These are phyloP conservation scores for Poecilobothrus nobilitatus DNA, from an alignment of 2,888 invertebrate species.

Conservation along the genomic window DNA sequence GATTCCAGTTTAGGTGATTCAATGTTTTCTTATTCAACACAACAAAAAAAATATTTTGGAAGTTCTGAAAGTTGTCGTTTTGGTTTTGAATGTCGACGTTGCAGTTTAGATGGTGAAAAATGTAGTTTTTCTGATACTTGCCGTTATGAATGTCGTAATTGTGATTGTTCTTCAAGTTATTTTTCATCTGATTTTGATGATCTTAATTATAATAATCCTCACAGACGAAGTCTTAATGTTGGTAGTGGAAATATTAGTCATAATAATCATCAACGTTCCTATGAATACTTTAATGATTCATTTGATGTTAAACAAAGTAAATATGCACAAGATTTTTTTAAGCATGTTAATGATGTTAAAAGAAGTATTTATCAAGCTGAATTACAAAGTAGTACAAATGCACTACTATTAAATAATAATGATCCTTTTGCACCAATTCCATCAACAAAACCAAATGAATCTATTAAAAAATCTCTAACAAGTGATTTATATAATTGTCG, in stretches of 20 bases:
- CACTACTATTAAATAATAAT: conserved; percentile 22
- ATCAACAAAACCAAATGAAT: conserved; percentile 18
- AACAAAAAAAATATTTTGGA: conserved; percentile 40
- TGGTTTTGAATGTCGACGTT: conserved; percentile 41
- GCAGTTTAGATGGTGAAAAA: conserved; percentile 41
- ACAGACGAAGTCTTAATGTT: conserved; percentile 24
- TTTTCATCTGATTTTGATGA: conserved; percentile 45
- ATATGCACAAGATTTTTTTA: conserved; percentile 44
- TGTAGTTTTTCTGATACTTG: conserved; percentile 43
- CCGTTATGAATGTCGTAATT: conserved; percentile 42
- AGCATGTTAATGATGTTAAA: conserved; percentile 44
- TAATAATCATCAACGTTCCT: conserved; percentile 26
- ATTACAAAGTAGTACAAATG: conserved; percentile 34
- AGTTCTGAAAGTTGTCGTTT: conserved; percentile 43
- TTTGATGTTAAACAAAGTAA: conserved; percentile 40
- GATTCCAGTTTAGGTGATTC: conserved; percentile 38
- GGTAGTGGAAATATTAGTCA: conserved; percentile 28
- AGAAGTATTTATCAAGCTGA: conserved; percentile 42
- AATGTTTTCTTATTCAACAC: conserved; percentile 33
- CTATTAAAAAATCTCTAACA: conserved; percentile 18
- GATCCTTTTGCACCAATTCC: conserved; percentile 19
- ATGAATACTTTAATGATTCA: conserved; percentile 27
- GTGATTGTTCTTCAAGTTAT: conserved; percentile 44
- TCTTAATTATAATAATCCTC: conserved; percentile 33
- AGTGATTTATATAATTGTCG: neutral